These are phyloP conservation scores for Artibeus lituratus DNA, from an alignment of 2,797 vertebrate genomes.

Conservation along the genomic window DNA sequence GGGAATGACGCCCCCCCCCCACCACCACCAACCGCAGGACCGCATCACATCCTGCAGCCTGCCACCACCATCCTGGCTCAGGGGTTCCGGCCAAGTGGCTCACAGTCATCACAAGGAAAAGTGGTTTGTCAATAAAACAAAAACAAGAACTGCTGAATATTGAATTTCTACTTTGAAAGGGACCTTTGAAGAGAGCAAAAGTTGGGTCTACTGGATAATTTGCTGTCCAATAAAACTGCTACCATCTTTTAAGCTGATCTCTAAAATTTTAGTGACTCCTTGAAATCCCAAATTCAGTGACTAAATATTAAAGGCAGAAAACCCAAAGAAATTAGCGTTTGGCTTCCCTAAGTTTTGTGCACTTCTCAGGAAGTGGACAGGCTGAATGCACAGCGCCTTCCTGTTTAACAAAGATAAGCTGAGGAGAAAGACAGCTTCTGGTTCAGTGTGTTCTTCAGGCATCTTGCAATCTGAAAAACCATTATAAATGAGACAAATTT, in stretches of 20 bases:
- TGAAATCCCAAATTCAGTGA: background rate
- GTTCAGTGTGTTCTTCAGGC: background rate
- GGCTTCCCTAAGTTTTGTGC: background rate
- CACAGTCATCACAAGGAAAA: background rate
- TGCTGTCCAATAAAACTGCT: background rate
- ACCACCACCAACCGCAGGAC: background rate
- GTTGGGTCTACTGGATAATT: background rate
- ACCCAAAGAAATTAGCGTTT: background rate
- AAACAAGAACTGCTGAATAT: background rate
- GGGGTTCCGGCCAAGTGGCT: background rate
- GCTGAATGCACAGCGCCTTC: background rate
- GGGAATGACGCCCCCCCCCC: background rate
- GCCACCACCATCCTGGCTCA: background rate
- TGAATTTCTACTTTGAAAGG: slow-evolving; percentile 28
- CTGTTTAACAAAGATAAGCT: background rate
- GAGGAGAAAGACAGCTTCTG: background rate
- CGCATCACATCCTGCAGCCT: background rate
- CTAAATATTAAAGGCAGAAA: background rate
- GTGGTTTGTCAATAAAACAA: background rate
- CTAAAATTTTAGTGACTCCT: background rate
- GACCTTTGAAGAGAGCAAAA: background rate
- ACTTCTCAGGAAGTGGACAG: background rate
- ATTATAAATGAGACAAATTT: background rate
- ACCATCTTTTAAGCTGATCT: background rate
- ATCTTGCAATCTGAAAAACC: background rate